phyloP scores from a whole-genome alignment of 2,113 vertebrate genomes.

The Cranoglanis bouderius region DNA sequence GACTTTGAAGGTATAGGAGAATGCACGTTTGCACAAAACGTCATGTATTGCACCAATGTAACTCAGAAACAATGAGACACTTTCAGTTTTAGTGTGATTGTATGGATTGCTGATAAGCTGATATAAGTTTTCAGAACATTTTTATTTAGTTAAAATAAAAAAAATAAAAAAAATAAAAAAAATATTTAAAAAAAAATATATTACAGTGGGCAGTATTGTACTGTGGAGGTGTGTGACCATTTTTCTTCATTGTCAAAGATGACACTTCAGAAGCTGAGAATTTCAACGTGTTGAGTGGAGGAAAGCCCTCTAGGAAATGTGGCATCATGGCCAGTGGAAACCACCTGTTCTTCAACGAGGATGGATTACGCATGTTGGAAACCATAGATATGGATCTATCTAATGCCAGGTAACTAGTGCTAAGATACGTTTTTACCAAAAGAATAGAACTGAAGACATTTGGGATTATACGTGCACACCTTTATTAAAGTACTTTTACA shows the following conservation, averaged over 20 bases:
- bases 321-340: conserved; percentile 96
- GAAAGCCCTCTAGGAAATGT: conserved; percentile 95
- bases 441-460: neutral
- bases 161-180: neutral
- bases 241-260: conserved; percentile 56
- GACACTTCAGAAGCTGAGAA: conserved; percentile 85
- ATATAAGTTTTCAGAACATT: neutral
- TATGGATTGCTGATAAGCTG: neutral
- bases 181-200: neutral
- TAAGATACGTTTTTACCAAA: neutral
- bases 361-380: conserved; percentile 93
- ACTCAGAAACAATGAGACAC: neutral
- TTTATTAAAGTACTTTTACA: neutral
- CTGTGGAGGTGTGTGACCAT: neutral
- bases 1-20: conserved; percentile 91
- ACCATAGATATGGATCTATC: conserved; percentile 92
- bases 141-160: neutral
- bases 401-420: conserved; percentile 83
- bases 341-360: conserved; percentile 96
- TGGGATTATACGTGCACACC: neutral
- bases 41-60: neutral
- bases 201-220: neutral
- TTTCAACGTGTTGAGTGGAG: conserved; percentile 89
- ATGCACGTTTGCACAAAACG: conserved; percentile 23
- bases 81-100: neutral